Conservation (phyloP, 2,888 invertebrate genomes). For the Cheilosia scutellata region DNA sequence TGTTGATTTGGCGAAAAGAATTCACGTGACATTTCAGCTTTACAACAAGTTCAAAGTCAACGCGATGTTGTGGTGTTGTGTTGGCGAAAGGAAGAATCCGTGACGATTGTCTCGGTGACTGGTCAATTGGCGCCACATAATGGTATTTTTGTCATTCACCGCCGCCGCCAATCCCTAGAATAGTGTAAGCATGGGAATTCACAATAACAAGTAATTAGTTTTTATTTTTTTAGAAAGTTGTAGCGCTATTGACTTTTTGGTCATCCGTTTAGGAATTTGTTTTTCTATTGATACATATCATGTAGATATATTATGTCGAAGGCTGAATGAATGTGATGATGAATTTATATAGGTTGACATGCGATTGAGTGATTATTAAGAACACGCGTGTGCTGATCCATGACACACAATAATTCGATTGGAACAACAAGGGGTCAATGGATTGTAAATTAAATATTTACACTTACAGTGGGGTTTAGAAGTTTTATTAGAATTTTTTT, state of each 20-base stretch:
- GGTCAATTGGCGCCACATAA: conserved; percentile 60
- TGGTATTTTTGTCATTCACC: conserved; percentile 9
- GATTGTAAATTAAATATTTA: neutral
- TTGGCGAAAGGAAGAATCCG: conserved; percentile 40
- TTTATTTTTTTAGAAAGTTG: conserved; percentile 47
- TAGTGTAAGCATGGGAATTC: conserved; percentile 35
- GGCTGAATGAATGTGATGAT: conserved; percentile 1
- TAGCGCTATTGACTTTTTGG: conserved; percentile 29
- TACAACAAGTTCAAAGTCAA: conserved; percentile 69
- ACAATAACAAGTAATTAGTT: conserved; percentile 44
- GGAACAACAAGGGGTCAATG: conserved; percentile 28
- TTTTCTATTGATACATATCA: conserved; percentile 5
- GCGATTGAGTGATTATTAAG: conserved; percentile 11
- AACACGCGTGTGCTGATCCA: conserved; percentile 32
- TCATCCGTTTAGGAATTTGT: conserved; percentile 6
- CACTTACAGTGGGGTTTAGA: neutral
- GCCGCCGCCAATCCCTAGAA: conserved; percentile 24
- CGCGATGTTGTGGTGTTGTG: neutral
- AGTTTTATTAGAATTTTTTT: neutral
- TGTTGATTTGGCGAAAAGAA: conserved; percentile 27
- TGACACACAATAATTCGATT: conserved; percentile 32
- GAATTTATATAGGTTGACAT: neutral
- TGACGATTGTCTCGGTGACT: conserved; percentile 45
- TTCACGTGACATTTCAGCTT: conserved; percentile 74
- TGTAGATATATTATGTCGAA: neutral